Percentiles rank a stretch among this genome's conserved stretches.
These are phyloP conservation scores for Rhimphoctona megacephalus DNA, from an alignment of 2,888 invertebrate species.

Conservation along the genomic window DNA sequence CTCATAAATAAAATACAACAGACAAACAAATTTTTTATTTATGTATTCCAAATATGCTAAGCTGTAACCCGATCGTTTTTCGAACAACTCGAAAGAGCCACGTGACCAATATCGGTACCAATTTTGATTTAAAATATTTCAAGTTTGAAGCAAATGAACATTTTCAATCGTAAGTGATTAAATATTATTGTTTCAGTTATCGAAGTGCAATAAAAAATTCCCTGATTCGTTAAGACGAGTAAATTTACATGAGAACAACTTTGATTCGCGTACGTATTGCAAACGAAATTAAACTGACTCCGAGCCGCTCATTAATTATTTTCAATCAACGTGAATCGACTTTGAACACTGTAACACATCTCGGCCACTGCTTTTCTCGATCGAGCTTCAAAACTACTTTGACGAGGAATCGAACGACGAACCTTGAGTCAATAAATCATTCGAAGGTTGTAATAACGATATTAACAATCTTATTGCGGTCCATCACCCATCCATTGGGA, in stretches of 20 bases:
- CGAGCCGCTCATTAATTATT: not conserved
- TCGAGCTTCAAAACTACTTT: not conserved
- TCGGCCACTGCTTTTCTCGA: slow-evolving; percentile 4
- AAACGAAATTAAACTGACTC: not conserved
- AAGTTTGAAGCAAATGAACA: not conserved
- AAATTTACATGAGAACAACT: not conserved
- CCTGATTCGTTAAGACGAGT: not conserved
- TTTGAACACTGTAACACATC: not conserved
- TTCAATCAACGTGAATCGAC: not conserved
- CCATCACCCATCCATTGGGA: slow-evolving; percentile 10
- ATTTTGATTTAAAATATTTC: not conserved
- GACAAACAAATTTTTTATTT: not conserved
- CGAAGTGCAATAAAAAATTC: not conserved
- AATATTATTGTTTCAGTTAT: not conserved
- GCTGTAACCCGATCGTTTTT: not conserved
- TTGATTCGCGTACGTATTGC: not conserved
- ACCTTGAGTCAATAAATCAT: slow-evolving; percentile 9
- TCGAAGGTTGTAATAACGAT: slow-evolving; percentile 8
- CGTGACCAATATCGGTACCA: not conserved
- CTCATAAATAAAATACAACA: not conserved
- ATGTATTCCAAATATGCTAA: not conserved
- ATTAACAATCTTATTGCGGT: slow-evolving; percentile 19
- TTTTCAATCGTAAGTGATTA: not conserved
- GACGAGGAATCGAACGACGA: slow-evolving; percentile 3
- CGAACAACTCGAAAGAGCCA: not conserved